phyloP scores from a whole-genome alignment of 2,113 vertebrate species.

The Ptilonorhynchus violaceus region DNA sequence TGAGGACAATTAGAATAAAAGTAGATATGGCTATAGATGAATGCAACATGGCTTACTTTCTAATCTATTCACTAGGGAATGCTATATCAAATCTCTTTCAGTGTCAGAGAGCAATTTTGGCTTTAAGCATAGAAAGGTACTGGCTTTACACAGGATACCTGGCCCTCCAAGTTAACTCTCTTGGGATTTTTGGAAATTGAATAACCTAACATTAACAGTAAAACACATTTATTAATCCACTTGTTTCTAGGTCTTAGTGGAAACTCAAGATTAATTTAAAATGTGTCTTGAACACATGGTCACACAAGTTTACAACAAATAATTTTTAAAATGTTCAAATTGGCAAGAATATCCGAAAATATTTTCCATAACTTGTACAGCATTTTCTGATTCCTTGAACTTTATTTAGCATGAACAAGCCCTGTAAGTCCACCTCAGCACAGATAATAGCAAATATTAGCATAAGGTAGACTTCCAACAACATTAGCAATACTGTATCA shows the following conservation, averaged over 20 bases:
- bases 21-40: background rate
- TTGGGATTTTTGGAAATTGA: background rate
- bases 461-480: background rate
- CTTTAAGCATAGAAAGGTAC: background rate
- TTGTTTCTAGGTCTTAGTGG: background rate
- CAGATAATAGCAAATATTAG: background rate
- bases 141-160: background rate
- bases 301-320: background rate
- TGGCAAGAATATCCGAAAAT: background rate
- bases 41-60: background rate
- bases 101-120: background rate
- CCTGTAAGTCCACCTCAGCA: background rate
- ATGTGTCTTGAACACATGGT: background rate
- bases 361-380: background rate
- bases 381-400: background rate
- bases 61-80: background rate
- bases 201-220: background rate
- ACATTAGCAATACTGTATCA: background rate
- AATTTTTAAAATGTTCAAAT: background rate
- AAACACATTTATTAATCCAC: background rate
- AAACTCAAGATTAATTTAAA: background rate
- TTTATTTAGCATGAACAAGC: background rate
- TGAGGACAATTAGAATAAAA: background rate
- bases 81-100: background rate
- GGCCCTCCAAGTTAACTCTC: background rate